phyloP scores from a whole-genome alignment of 2,113 vertebrate species.

The Dromiciops gliroides region DNA sequence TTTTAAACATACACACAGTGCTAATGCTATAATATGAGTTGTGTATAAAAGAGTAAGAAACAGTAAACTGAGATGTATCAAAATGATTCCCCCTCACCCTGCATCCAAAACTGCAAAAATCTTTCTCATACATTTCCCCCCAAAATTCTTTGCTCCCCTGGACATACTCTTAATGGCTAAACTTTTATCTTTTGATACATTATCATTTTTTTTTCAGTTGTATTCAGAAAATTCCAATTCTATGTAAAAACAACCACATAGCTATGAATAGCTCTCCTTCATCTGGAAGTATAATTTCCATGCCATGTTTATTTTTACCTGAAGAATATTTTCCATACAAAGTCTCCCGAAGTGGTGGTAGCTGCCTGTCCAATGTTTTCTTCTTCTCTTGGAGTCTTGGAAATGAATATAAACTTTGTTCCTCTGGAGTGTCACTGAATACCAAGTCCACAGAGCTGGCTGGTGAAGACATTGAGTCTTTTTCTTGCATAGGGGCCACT shows the following conservation, averaged over 20 bases:
- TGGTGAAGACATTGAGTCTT: neutral
- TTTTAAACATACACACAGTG: constrained; percentile 14
- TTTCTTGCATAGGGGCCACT: constrained; percentile 74
- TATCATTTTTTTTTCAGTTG: neutral
- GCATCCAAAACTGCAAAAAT: neutral
- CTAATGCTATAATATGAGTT: constrained; percentile 6
- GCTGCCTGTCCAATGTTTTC: constrained; percentile 8
- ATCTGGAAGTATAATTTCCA: neutral
- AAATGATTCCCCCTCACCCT: neutral
- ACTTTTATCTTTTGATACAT: neutral
- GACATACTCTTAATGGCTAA: constrained; percentile 6
- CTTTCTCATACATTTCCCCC: neutral
- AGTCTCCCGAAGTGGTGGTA: constrained; percentile 84
- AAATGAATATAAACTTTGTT: accelerated
- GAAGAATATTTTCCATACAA: constrained; percentile 68
- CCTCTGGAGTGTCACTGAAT: neutral
- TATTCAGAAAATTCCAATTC: constrained; percentile 28
- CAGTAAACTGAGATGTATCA: neutral
- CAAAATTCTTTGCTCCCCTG: neutral
- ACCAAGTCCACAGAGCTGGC: accelerated
- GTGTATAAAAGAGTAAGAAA: constrained; percentile 1
- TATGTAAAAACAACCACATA: neutral
- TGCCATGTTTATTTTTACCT: constrained; percentile 77
- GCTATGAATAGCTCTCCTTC: neutral
- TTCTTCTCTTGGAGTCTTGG: neutral